Base-by-base conservation (phyloP, 1,140 invertebrate genomes). In the Hyles euphorbiae region DNA sequence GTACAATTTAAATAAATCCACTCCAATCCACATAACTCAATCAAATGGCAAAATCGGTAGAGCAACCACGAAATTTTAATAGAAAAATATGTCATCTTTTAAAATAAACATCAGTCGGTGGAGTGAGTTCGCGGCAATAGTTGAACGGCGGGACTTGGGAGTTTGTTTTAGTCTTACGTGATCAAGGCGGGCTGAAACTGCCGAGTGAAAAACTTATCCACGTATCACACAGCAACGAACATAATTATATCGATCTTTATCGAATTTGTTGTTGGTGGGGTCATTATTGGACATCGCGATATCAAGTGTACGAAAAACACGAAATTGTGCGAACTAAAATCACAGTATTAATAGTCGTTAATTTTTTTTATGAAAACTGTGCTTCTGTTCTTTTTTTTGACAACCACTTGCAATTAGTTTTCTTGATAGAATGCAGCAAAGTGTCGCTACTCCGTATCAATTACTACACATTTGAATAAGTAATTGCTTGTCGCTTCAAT, bases 81-180 rank as follows among this genome's bases (percentile, higher is more conserved):
- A 48, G 47, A 48, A 22, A 11, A n/a, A 48, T 48, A 48, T 48
- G 47, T 12, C 47, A 5, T 48, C 8, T 48, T 7, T 54, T 44
- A 22, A 54, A 6, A 54, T 54, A 54, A 43, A 54, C 40, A 54
- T 32, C 34, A 32, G 22, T 12, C 11, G 40, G 40, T 54, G 40
- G 44, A 48, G n/a, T 33, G 34, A 56, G 54, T 34, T 48, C 32
- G 44, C n/a, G 43, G 53, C 53, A 34, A 56, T 56, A 56, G 45
- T 48, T 56, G 43, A 54, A 45, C 36, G 22, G 22, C 3, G 54
- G 10, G 54, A 56, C 3, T 56, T 48, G 32, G 32, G 50, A 62
- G 61, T 62, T 58, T 57, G 56, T 43, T 53, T 44, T 46, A 54
- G 40, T 50, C 52, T 62, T 62, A 62, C 52, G 61, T 48, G 61